Percentiles rank a stretch among this genome's conserved stretches.
phyloP scores from a whole-genome alignment of 2,113 vertebrate genomes.

The Buteo buteo region DNA sequence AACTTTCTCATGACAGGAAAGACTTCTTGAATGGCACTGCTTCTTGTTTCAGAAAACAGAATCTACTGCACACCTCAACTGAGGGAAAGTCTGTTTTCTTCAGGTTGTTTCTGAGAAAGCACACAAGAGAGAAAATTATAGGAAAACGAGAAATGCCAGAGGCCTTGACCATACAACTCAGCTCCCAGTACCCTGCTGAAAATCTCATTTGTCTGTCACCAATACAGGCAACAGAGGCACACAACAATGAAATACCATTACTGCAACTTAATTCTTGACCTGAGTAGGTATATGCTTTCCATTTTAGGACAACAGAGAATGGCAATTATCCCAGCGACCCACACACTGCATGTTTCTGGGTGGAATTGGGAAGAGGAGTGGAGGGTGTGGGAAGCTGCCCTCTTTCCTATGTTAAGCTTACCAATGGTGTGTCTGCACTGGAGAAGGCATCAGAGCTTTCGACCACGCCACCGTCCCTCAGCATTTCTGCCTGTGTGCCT shows the following conservation, averaged over 20 bases:
- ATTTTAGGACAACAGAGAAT: neutral
- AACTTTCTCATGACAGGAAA: neutral
- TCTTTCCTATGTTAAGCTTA: neutral
- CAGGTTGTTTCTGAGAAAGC: neutral
- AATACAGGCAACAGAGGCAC: neutral
- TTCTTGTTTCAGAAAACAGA: conserved; percentile 5
- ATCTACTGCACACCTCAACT: neutral
- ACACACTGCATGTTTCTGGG: neutral
- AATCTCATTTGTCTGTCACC: neutral
- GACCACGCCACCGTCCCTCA: accelerated
- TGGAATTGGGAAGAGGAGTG: neutral
- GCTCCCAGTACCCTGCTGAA: neutral
- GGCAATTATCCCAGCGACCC: neutral
- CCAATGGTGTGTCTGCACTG: accelerated
- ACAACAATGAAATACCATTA: neutral
- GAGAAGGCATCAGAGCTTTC: neutral
- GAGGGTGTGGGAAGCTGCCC: neutral
- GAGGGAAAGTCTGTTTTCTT: conserved; percentile 15
- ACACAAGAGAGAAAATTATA: neutral
- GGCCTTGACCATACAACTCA: neutral
- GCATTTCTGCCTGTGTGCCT: neutral
- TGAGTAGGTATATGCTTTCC: neutral
- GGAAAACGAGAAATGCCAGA: neutral
- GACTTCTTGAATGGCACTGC: neutral
- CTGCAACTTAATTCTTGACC: neutral